phyloP scores from a whole-genome alignment of 2,888 invertebrate genomes.

The Patella ulyssiponensis region DNA sequence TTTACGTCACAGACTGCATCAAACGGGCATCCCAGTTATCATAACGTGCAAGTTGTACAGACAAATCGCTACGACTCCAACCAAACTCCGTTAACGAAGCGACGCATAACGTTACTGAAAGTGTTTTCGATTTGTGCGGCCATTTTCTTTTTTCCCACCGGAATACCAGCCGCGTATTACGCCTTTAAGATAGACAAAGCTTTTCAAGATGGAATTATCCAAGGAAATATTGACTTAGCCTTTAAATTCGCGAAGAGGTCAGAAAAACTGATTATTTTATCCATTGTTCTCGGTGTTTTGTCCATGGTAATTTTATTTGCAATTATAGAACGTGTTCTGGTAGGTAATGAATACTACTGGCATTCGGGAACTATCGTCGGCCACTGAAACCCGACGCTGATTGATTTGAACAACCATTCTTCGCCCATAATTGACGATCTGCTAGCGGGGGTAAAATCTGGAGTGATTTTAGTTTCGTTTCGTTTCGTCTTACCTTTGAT shows the following conservation, averaged over 20 bases:
- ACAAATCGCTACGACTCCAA: background rate
- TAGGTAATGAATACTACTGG: slow-evolving; percentile 31
- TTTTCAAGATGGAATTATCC: slow-evolving; percentile 56
- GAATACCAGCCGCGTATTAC: slow-evolving; percentile 55
- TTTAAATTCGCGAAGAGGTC: slow-evolving; percentile 54
- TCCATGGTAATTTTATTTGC: slow-evolving; percentile 50
- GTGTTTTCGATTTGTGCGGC: slow-evolving; percentile 53
- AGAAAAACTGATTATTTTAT: slow-evolving; percentile 54
- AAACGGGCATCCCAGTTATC: background rate
- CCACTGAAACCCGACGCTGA: background rate
- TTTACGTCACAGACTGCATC: background rate
- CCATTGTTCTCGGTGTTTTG: slow-evolving; percentile 49
- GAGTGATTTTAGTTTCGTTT: no score
- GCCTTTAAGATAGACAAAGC: slow-evolving; percentile 54
- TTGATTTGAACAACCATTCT: no score
- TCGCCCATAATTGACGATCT: no score
- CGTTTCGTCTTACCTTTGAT: no score
- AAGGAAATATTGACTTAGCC: slow-evolving; percentile 60
- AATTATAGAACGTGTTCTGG: slow-evolving; percentile 46
- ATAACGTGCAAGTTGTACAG: background rate
- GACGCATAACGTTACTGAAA: slow-evolving; percentile 38
- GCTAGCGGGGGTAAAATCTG: no score
- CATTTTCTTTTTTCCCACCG: slow-evolving; percentile 63
- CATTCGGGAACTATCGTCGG: slow-evolving; percentile 17
- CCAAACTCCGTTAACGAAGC: background rate